Evolutionary conservation across 2,797 vertebrate genomes (phyloP), one percentile per base, ranked within the genome.

Genomic region (Phrynocephalus guinanensis): DNA sequence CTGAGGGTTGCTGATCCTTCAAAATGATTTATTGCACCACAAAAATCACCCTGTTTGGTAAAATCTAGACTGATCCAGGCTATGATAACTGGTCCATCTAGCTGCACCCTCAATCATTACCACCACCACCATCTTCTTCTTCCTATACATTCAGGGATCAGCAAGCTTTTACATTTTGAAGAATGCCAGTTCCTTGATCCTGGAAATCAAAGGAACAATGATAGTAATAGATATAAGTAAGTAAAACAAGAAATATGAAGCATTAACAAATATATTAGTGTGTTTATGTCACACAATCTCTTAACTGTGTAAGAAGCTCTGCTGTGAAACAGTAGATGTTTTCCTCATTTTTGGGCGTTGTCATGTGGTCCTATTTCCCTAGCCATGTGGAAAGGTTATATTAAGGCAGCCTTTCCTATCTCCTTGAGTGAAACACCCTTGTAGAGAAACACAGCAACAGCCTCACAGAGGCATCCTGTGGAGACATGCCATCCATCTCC

Each of bases 401-500:
- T 77, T 91, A 52, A 86, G 86, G 70, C 38, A 26, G 0, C 28
- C 70, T 82, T 63, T 24, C 67, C 52, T 16, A 18, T 85, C 85
- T 81, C 56, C 38, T 70, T 80, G 52, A 56, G 81, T 79, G 38
- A 56, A 75, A n/a, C 33, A 18, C 68, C 92, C 72, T 91, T 79
- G 44, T 28, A 79, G 48, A 79, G 85, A 88, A 91, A 79, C 84
- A 76, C 68, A 77, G 52, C 87, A 83, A 93, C 85, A 92, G 33
- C 82, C 83, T 77, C 79, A 68, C 33, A 85, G 89, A 91, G 50
- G 50, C 89, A 72, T 72, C 44, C 93, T 92, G 92, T 73, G 91
- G 63, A 79, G 83, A 89, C 89, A 90, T 88, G 89, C 87, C 86
- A 90, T 67, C 63, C 86, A 89, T 72, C 87, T 86, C 91, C 90